Conservation (phyloP, 2,888 invertebrate species). For the Aphidoletes aphidimyza region DNA sequence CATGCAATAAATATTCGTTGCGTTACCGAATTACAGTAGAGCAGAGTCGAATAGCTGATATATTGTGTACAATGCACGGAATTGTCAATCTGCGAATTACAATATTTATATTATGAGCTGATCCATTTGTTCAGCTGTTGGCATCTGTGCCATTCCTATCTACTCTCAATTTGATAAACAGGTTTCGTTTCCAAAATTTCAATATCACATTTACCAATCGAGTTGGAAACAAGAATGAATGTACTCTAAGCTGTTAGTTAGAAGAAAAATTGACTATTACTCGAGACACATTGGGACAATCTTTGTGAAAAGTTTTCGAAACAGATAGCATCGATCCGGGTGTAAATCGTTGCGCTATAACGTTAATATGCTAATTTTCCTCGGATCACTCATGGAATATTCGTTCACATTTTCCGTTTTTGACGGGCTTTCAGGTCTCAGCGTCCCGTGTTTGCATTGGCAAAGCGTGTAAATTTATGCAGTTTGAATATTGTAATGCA, state of each 20-base stretch:
- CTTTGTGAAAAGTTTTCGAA: no score
- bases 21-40: conserved; percentile 16
- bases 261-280: conserved; percentile 34
- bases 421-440: neutral
- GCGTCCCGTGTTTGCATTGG: neutral
- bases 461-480: conserved; percentile 48
- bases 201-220: neutral
- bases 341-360: conserved; percentile 35
- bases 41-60: no score
- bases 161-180: neutral
- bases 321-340: conserved; percentile 6
- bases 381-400: neutral
- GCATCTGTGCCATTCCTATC: neutral
- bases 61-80: no score
- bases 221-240: neutral
- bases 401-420: neutral
- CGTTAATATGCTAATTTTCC: conserved; percentile 46
- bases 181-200: neutral
- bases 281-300: conserved; percentile 2
- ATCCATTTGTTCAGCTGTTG: neutral
- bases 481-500: conserved; percentile 46
- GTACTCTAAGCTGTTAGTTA: neutral
- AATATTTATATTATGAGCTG: conserved; percentile 15
- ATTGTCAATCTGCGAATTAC: neutral
- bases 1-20: conserved; percentile 19